Evolutionary conservation across 2,888 invertebrate genomes (phyloP).

Genomic region (Spodoptera picta): DNA sequence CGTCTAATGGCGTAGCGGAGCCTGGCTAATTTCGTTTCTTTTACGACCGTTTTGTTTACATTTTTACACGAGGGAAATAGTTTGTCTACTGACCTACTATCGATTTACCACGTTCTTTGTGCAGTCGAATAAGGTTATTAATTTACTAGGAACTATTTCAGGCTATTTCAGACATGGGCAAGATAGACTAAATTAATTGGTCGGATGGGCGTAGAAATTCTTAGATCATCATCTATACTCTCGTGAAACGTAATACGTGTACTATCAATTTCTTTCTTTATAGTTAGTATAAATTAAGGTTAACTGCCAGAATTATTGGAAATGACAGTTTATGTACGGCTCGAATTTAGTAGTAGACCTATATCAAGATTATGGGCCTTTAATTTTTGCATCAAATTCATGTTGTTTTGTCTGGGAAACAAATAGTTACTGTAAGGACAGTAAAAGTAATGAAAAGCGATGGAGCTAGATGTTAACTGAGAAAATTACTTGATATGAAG

Average conservation of each 20-base stretch:
- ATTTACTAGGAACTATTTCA: slow-evolving; percentile 30
- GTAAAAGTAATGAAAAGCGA: slow-evolving; percentile 17
- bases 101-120: slow-evolving; percentile 59
- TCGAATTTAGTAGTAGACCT: slow-evolving; percentile 38
- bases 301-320: slow-evolving; percentile 35
- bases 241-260: slow-evolving; percentile 36
- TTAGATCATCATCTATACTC: slow-evolving; percentile 36
- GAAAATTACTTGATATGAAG: slow-evolving; percentile 5
- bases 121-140: slow-evolving; percentile 38
- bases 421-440: neutral
- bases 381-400: slow-evolving; percentile 37
- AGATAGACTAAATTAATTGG: slow-evolving; percentile 33
- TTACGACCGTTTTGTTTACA: slow-evolving; percentile 77
- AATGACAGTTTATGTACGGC: slow-evolving; percentile 48
- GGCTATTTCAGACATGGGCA: slow-evolving; percentile 29
- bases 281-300: slow-evolving; percentile 44
- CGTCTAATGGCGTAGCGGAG: slow-evolving; percentile 53
- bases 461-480: neutral
- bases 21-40: slow-evolving; percentile 74
- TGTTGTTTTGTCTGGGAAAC: slow-evolving; percentile 12
- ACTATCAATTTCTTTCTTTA: slow-evolving; percentile 37
- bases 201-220: slow-evolving; percentile 28
- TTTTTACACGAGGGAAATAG: slow-evolving; percentile 69
- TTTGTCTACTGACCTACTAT: slow-evolving; percentile 73
- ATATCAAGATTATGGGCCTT: slow-evolving; percentile 38